Base-by-base conservation (phyloP, 2,888 invertebrate genomes). In the Dryadula phaetusa region DNA sequence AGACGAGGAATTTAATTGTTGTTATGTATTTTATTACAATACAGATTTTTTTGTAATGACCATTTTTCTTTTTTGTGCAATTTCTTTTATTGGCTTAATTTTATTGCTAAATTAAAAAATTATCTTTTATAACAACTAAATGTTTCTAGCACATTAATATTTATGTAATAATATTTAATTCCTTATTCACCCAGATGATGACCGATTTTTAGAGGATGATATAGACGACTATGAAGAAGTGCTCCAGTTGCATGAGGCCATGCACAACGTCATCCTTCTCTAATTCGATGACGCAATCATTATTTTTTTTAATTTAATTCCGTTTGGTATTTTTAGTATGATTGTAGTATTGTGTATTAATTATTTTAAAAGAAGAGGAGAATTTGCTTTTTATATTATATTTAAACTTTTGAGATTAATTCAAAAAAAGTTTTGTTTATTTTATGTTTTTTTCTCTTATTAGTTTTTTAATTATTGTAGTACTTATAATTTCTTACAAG, bases 181-280 rank as follows among this genome's bases (percentile, higher is more conserved):
- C 12, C 28, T 28, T 25, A 5, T 49, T 58, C 61, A 14, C 61
- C 47, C 75, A 85, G 89, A 87, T 63, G 88, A 90, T 37, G 88
- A 87, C 34, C 54, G 82, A 44, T 85, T 81, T 61, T 67, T 86
- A 69, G 87, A 86, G 10, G 85, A 87, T 4, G 87, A 86, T 4
- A 69, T 84, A 32, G 83, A 86, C 8, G 83, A 88, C 20, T 80
- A 80, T 61, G 85, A 85, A 14, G 80, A 74, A 7, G 61, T 85
- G 46, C 44, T 64, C 81, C 3, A 64, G 46, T 56, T 85, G 46
- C 77, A 80, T 61, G 79, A 78, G n/a, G 83, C 77, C 5, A 16
- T 40, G 22, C 37, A 40, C 40, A 80, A 84, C 72, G 79, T 89
- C 62, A 76, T 87, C 62, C 75, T 88, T 54, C 64, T 69, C 44